Evolutionary conservation across 2,797 vertebrate genomes (phyloP), one percentile per base, ranked within the genome.

Genomic region (Tolypeutes matacus): DNA sequence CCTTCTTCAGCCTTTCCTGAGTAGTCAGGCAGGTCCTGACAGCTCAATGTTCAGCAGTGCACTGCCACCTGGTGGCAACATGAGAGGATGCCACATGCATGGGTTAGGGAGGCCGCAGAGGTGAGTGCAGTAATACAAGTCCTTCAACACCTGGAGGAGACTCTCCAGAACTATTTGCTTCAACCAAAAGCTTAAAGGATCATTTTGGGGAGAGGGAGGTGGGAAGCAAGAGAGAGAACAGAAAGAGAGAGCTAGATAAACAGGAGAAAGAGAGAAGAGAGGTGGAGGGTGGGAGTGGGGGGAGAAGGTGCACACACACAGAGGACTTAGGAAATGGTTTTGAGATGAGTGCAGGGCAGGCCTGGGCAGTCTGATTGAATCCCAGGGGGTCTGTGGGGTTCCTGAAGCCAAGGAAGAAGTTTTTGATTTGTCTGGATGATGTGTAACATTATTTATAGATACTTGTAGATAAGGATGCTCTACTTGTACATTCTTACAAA

Each of bases 41-140:
- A 6, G 72, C 15, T 31, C 64, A 31, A 72, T 23, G 73, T 11
- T 62, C 65, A 51, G 91, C 77, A 31, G 34, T 73, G 49, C 83
- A 89, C 94, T 91, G 94, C 96, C 96, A 89, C 67, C 96, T 85
- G 42, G 91, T 96, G 97, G 96, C 42, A 31, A 0, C 3, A 13
- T 2, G 2, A 1, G 46, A 60, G 49, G 17, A 76, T 49, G 49
- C 39, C 88, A 42, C 7, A 0, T 1, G 73, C 25, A 56, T 0
- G 36, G 42, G 29, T 15, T 4, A 3, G 17, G 8, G 21, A 14
- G n/a, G 18, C 58, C 1, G 13, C 34, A 2, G n/a, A 29, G 31
- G 5, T 7, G 56, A 46, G 65, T 20, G 29, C 17, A 49, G 23
- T 3, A 73, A 73, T 0, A 0, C 0, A 23, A 62, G 46, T 65